These are phyloP conservation scores for Drosophila subquinaria DNA, from an alignment of 2,888 invertebrate species.

Conservation along the genomic window DNA sequence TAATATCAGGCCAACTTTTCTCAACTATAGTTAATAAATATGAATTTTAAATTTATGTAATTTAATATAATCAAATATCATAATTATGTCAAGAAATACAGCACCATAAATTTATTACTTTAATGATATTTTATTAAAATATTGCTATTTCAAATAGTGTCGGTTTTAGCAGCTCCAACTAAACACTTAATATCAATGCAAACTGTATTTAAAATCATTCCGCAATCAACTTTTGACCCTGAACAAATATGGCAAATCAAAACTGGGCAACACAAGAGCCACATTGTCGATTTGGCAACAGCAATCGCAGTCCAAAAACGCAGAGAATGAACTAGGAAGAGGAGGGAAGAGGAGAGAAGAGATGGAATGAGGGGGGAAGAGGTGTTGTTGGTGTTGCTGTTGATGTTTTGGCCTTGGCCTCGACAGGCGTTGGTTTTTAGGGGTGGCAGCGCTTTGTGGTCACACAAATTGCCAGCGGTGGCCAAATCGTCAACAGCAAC, in stretches of 20 bases:
- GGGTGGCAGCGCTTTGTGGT: constrained; percentile 61
- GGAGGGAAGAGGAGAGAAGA: neutral
- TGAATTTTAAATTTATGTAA: too few species aligned
- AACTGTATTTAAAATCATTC: constrained; percentile 6
- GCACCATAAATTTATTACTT: too few species aligned
- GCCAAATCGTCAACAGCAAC: constrained; percentile 58
- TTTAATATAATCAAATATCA: too few species aligned
- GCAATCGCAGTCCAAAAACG: constrained; percentile 14
- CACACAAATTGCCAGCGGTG: constrained; percentile 57
- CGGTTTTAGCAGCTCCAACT: neutral
- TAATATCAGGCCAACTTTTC: too few species aligned
- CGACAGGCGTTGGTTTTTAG: constrained; percentile 1
- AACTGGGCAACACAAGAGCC: constrained; percentile 27
- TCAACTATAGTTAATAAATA: too few species aligned
- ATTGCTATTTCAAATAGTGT: neutral
- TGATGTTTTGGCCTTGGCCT: constrained; percentile 44
- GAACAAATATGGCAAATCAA: constrained; percentile 38
- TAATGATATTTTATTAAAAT: neutral
- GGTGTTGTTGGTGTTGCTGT: constrained; percentile 10
- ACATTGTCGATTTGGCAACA: constrained; percentile 39
- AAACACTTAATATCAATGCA: neutral
- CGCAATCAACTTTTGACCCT: constrained; percentile 6
- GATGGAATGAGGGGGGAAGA: neutral
- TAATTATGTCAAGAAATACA: too few species aligned
- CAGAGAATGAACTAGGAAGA: neutral